Evolutionary conservation across 2,113 vertebrate genomes (phyloP).

Genomic region (Trichomycterus rosablanca): DNA sequence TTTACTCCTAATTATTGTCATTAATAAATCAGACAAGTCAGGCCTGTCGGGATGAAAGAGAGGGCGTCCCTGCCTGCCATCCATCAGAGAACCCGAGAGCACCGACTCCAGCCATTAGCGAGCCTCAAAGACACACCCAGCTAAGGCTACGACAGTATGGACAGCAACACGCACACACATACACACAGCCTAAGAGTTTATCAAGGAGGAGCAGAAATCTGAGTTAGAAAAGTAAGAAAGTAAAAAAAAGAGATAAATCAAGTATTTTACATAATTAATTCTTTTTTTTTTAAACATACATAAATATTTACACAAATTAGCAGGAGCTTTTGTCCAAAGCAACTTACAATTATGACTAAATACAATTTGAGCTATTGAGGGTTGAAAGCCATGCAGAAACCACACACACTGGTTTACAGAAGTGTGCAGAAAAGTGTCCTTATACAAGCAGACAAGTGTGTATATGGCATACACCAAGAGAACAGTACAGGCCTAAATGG

Average conservation of each 20-base stretch:
- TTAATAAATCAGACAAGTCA: conserved; percentile 54
- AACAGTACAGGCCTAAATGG: too few species aligned
- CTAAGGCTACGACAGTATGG: conserved; percentile 28
- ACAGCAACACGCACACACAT: conserved; percentile 17
- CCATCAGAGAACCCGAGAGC: conserved; percentile 46
- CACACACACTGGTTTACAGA: too few species aligned
- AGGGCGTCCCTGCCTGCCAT: conserved; percentile 42
- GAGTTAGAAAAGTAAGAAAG: background rate
- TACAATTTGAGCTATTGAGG: too few species aligned
- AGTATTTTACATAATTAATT: too few species aligned
- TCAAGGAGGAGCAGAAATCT: conserved; percentile 12
- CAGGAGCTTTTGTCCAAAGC: too few species aligned
- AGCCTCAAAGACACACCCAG: conserved; percentile 41
- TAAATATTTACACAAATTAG: too few species aligned
- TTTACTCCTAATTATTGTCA: conserved; percentile 60
- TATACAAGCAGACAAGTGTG: too few species aligned
- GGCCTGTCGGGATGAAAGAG: conserved; percentile 52
- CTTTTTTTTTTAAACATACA: too few species aligned
- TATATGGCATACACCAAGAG: too few species aligned
- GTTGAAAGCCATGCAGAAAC: too few species aligned
- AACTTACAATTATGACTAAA: too few species aligned
- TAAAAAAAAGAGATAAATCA: conserved; percentile 2
- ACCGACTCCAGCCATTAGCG: conserved; percentile 43
- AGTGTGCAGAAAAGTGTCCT: too few species aligned
- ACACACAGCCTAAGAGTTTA: conserved; percentile 15